Evolutionary conservation across 2,797 vertebrate genomes (phyloP).

Genomic region (Premnoplex brunnescens): DNA sequence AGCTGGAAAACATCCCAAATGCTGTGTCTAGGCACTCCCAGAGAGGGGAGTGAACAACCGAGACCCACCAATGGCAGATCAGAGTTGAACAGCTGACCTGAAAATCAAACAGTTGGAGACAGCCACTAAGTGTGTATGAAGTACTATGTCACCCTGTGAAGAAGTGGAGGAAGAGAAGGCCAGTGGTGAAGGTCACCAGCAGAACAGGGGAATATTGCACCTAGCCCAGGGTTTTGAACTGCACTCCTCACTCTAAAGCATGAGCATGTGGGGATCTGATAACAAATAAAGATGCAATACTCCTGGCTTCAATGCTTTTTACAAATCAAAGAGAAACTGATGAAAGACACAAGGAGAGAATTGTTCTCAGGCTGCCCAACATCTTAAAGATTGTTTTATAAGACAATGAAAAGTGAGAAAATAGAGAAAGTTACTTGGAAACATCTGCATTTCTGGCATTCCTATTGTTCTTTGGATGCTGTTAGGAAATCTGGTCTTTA

Average conservation of each 20-base stretch:
- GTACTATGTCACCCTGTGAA: neutral
- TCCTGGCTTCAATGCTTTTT: neutral
- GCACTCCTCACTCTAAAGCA: neutral
- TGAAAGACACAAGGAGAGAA: neutral
- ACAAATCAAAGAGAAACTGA: neutral
- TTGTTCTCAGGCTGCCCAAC: neutral
- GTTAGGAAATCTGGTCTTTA: neutral
- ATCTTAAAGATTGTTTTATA: neutral
- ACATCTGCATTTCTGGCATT: neutral
- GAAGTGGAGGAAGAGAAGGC: neutral
- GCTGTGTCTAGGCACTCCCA: neutral
- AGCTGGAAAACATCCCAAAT: neutral
- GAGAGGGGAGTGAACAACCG: neutral
- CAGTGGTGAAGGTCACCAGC: neutral
- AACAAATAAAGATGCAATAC: neutral
- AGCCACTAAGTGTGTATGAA: neutral
- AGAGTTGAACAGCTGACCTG: neutral
- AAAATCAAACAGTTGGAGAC: neutral
- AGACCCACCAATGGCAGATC: neutral
- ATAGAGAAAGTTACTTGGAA: neutral
- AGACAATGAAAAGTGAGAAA: neutral
- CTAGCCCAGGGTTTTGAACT: neutral
- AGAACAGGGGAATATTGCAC: neutral
- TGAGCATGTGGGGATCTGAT: neutral
- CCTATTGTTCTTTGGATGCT: neutral